These are phyloP conservation scores for Gadus chalcogrammus DNA, from an alignment of 2,113 vertebrate species.

Conservation along the genomic window DNA sequence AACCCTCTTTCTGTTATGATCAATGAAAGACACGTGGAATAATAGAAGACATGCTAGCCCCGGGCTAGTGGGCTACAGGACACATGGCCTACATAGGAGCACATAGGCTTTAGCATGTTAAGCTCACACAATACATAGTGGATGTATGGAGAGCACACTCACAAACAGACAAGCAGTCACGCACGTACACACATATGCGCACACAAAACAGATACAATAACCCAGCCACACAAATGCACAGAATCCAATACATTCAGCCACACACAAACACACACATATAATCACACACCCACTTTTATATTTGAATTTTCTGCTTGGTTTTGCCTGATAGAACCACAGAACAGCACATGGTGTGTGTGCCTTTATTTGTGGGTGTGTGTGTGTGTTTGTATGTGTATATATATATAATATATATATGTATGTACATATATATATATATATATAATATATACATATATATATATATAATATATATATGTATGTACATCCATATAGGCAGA, in stretches of 20 bases:
- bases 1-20: conserved; percentile 27
- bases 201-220: background rate
- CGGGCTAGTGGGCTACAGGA: background rate
- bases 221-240: background rate
- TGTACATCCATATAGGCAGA: too few species aligned
- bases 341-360: too few species aligned
- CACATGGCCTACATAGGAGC: conserved; percentile 16
- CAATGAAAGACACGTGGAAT: conserved; percentile 43
- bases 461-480: too few species aligned
- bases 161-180: background rate
- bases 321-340: conserved; percentile 10
- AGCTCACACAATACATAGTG: conserved; percentile 4
- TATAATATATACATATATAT: too few species aligned
- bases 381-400: background rate
- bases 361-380: background rate
- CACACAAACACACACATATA: too few species aligned
- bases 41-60: conserved; percentile 32
- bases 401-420: too few species aligned
- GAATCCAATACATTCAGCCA: too few species aligned
- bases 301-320: background rate
- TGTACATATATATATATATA: too few species aligned
- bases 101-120: conserved; percentile 16
- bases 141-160: background rate
- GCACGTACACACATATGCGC: conserved; percentile 8
- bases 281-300: too few species aligned